Percentiles rank a stretch among this genome's conserved stretches.
Conservation (phyloP, 2,888 invertebrate genomes). For the Halictus quadricinctus region DNA sequence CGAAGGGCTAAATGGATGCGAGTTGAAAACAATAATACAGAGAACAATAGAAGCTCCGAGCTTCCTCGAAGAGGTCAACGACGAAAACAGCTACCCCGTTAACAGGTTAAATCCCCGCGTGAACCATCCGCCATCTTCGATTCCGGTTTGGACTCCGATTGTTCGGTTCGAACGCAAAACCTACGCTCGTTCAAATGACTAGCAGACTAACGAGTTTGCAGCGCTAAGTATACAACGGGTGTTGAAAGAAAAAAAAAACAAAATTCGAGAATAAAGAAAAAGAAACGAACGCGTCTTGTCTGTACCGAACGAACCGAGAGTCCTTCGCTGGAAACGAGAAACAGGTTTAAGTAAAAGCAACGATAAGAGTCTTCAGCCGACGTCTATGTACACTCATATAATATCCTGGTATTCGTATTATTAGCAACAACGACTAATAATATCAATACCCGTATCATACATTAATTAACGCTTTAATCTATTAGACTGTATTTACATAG, state of each 20-base stretch:
- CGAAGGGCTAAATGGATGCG: neutral
- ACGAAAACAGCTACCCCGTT: neutral
- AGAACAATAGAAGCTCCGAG: neutral
- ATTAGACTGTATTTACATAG: neutral
- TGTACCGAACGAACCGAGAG: neutral
- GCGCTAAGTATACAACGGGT: neutral
- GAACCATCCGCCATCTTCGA: constrained; percentile 1
- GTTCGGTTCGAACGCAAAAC: neutral
- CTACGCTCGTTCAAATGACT: neutral
- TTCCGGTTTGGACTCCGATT: constrained; percentile 1
- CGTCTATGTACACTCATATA: constrained; percentile 1
- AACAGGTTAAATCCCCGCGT: neutral
- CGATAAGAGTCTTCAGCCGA: neutral
- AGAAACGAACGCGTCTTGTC: neutral
- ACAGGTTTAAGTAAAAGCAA: constrained; percentile 2
- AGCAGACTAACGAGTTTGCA: neutral
- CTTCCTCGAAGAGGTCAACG: too few relatives aligned
- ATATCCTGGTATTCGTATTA: neutral
- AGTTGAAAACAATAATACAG: neutral
- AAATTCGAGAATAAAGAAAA: neutral
- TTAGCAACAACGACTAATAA: neutral
- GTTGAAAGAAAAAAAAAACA: neutral
- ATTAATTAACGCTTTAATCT: neutral
- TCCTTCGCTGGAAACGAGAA: neutral
- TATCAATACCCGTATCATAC: constrained; percentile 2